Evolutionary conservation across 2,113 vertebrate species (phyloP), one percentile per base, ranked within the genome.

Genomic region (Hyaena hyaena): DNA sequence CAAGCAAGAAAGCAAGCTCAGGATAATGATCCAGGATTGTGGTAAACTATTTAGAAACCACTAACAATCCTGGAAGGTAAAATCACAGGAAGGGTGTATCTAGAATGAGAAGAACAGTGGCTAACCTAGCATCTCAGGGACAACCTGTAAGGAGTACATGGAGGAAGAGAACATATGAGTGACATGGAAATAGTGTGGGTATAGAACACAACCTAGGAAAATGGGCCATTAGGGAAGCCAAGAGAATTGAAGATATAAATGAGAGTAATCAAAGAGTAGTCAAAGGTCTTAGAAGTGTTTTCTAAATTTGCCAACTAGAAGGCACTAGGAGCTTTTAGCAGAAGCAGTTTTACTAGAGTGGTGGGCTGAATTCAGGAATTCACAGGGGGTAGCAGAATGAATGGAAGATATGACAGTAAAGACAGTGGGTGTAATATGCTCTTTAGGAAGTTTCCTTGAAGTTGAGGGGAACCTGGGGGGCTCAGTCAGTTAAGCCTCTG

Each of bases 11-110:
- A 58, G 19, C 58, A 61, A 61, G 21, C 16, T 65, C 35, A 50
- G 15, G 45, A 76, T 55, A 77, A 35, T 80, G 43, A 26, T 33
- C 26, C 28, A 61, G 50, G 7, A 10, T 71, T 81, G 24, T 48
- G 48, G 23, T 77, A 81, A 84, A 97, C 48, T 71, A 61, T 80
- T 93, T 39, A 65, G 35, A 81, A 68, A 55, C 61, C 28, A 66
- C 26, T 80, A 80, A 68, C 1, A 58, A 63, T 69, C n/a, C 23
- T n/a, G 4, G 31, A 89, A 21, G 10, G 31, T 73, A 74, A 93
- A 55, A 35, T 92, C 65, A 84, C 50, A 84, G 43, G 45, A 83
- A 69, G 3, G 80, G 1, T 19, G 1, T 12, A 10, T 24, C 15
- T 66, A 68, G 15, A 84, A 28, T 35, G 26, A 45, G 31, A 79